Base-by-base conservation (phyloP, 1,140 invertebrate genomes). In the Paramacrobiotus metropolitanus region DNA sequence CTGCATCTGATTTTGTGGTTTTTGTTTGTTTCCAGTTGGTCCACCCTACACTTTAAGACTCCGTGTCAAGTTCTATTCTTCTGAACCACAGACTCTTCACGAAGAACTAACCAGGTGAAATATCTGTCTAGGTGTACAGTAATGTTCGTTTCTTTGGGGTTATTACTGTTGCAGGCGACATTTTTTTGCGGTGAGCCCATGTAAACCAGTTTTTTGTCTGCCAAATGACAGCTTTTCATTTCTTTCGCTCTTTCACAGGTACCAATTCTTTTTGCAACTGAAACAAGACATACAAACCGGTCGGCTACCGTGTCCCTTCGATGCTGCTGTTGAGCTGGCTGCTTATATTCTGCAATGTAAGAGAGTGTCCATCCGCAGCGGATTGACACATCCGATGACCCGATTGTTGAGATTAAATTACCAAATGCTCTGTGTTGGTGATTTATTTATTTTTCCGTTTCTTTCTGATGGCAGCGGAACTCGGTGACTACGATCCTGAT, bases 41-140 rank as follows among this genome's bases (percentile, higher is more conserved):
- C 82, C 86, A 65, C 82, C 81, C 1, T 88, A 86, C 72, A 93
- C 88, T 21, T 82, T 98, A 65, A 89, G 96, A 71, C 95, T 98
- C 70, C 86, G 88, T 34, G 92, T 98, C 59, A 98, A 98, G 75
- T 98, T 96, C 75, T 99, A 95, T 74, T 90, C 93, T 0, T 88
- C 88, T 1, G 93, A 99, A 76, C 94, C 90, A 1, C 89, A 86
- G 76, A 92, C 93, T 70, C 77, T 95, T 59, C 77, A 88, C 44
- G 90, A 94, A 76, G 89, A 95, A 76, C 87, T 93, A 65, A 95
- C 90, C 30, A 81, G 87, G 87, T 90, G 72, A 77, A n/a, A n/a
- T n/a, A n/a, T n/a, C n/a, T n/a, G n/a, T n/a, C n/a, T n/a, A n/a
- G n/a, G n/a, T n/a, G n/a, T n/a, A n/a, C n/a, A n/a, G n/a, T n/a